These are phyloP conservation scores for Protobothrops mucrosquamatus DNA, from an alignment of 2,113 vertebrate genomes.

Conservation along the genomic window DNA sequence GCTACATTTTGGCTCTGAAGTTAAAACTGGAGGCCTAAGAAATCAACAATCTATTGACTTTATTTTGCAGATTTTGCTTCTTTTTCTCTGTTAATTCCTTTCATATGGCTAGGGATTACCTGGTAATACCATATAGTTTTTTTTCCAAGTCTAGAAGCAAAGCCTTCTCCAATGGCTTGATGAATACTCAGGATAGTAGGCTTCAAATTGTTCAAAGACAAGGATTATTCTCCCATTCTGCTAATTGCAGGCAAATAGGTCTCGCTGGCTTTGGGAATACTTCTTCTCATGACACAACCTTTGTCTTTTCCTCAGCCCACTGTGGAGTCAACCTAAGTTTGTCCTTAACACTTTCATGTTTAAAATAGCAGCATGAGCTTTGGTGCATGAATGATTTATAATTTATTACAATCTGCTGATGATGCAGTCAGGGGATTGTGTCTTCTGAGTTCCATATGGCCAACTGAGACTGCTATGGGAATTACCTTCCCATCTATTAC, in stretches of 20 bases:
- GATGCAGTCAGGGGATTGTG: not conserved
- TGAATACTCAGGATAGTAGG: not conserved
- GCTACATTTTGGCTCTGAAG: not conserved
- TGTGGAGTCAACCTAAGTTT: not conserved
- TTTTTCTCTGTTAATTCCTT: not conserved
- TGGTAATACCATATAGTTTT: not conserved
- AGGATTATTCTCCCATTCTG: not conserved
- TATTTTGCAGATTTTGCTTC: not conserved
- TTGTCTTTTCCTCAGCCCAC: not conserved
- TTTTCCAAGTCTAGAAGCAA: not conserved
- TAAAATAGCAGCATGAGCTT: not conserved
- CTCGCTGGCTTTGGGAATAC: not conserved
- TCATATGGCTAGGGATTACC: not conserved
- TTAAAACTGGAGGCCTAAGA: not conserved
- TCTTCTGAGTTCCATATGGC: not conserved
- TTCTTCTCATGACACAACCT: not conserved
- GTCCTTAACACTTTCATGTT: not conserved
- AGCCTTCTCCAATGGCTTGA: not conserved
- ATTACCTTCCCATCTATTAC: not conserved
- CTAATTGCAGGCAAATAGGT: not conserved
- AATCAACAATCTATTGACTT: not conserved
- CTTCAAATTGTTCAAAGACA: not conserved
- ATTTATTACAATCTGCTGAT: not conserved
- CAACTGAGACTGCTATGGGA: not conserved
- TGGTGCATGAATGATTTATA: not conserved